Evolutionary conservation across 1,140 invertebrate species (phyloP).

Genomic region (Musca domestica): DNA sequence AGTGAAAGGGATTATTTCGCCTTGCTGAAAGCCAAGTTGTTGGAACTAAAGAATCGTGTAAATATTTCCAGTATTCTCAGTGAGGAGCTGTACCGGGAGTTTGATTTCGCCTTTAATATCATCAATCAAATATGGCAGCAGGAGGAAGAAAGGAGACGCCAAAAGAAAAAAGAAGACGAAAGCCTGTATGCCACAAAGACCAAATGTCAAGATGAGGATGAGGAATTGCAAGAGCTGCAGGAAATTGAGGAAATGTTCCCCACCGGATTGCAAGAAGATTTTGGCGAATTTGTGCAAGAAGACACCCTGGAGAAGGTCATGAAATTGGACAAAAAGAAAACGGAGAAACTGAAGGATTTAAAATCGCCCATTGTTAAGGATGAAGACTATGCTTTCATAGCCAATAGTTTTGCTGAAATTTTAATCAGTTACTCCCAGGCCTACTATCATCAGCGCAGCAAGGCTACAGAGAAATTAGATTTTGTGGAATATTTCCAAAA

Average conservation of each 20-base stretch:
- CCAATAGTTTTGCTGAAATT: constrained; percentile 40
- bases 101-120: constrained; percentile 54
- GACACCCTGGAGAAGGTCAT: constrained; percentile 49
- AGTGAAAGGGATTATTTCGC: constrained; percentile 48
- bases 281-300: constrained; percentile 61
- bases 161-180: constrained; percentile 71
- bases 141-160: constrained; percentile 68
- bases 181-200: constrained; percentile 79
- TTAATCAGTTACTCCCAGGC: constrained; percentile 36
- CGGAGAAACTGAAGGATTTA: constrained; percentile 32
- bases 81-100: constrained; percentile 53
- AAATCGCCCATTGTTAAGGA: constrained; percentile 33
- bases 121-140: constrained; percentile 72
- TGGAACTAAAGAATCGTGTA: constrained; percentile 60
- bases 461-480: constrained; percentile 21
- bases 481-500: constrained; percentile 34
- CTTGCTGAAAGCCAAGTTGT: constrained; percentile 65
- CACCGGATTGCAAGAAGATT: constrained; percentile 68
- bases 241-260: constrained; percentile 79
- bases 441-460: constrained; percentile 31
- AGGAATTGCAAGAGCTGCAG: constrained; percentile 70
- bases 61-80: constrained; percentile 48
- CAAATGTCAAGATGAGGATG: constrained; percentile 63
- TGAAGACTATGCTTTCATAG: constrained; percentile 44
- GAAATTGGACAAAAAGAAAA: constrained; percentile 35